Evolutionary conservation across 2,888 invertebrate genomes (phyloP).

Genomic region (Lydus trimaculatus): DNA sequence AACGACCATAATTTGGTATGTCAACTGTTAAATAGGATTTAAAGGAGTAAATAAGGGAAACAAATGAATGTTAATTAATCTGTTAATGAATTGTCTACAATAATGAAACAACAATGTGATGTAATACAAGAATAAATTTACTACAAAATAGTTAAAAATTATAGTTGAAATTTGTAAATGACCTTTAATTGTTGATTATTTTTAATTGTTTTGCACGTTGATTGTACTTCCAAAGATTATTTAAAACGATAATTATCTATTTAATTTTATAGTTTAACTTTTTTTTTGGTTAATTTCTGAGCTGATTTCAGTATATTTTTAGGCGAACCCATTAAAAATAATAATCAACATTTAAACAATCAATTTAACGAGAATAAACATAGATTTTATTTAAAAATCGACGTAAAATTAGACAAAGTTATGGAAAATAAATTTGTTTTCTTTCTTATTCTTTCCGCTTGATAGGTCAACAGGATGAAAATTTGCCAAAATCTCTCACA

Average conservation of each 20-base stretch:
- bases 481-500: neutral
- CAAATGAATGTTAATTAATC: neutral
- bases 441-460: too few relatives aligned
- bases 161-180: neutral
- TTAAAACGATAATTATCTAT: neutral
- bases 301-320: neutral
- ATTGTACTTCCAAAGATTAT: neutral
- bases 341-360: neutral
- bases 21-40: slow-evolving; percentile 1
- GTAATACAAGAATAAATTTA: neutral
- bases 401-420: too few relatives aligned
- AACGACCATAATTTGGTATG: neutral
- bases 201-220: neutral
- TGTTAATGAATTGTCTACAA: neutral
- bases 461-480: neutral
- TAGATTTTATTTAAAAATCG: neutral
- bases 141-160: neutral
- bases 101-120: neutral
- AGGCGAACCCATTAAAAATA: neutral
- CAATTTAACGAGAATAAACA: neutral
- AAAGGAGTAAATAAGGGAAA: neutral
- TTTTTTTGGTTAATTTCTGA: neutral
- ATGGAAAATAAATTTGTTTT: too few relatives aligned
- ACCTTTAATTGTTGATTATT: neutral
- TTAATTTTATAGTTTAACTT: neutral